Evolutionary conservation across 2,888 invertebrate genomes (phyloP).

Genomic region (Pollenia amentaria): DNA sequence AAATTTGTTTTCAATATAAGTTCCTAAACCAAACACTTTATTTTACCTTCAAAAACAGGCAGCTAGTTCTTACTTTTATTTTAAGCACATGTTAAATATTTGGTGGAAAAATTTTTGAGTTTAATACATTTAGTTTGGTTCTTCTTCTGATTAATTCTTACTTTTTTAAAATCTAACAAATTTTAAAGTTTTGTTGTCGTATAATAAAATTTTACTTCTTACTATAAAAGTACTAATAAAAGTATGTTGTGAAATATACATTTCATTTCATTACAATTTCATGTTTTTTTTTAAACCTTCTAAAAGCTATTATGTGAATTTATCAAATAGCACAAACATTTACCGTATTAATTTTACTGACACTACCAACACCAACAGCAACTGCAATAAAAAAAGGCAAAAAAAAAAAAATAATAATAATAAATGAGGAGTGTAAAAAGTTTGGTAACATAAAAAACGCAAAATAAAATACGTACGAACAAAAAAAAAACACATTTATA

Average conservation of each 20-base stretch:
- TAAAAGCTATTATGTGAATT: constrained; percentile 9
- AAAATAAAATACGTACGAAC: background rate
- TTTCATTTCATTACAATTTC: background rate
- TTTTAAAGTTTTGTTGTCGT: background rate
- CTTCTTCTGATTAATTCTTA: too few relatives aligned
- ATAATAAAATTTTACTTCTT: background rate
- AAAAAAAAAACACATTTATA: constrained; percentile 25
- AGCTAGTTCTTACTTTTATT: too few relatives aligned
- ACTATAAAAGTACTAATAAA: background rate
- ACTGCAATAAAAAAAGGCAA: background rate
- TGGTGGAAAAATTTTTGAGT: too few relatives aligned
- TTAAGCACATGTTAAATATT: too few relatives aligned
- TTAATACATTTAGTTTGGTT: too few relatives aligned
- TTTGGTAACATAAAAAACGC: background rate
- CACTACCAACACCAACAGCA: background rate
- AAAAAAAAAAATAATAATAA: too few relatives aligned
- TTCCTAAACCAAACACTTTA: too few relatives aligned
- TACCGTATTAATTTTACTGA: constrained; percentile 3
- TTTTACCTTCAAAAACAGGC: too few relatives aligned
- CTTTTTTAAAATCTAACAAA: background rate
- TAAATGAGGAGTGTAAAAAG: constrained; percentile 39
- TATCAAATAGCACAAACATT: constrained; percentile 11
- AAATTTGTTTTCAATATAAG: too few relatives aligned
- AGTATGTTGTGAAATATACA: background rate
- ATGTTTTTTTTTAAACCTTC: background rate